phyloP scores from a whole-genome alignment of 2,888 invertebrate genomes.

The Papilio elwesi region DNA sequence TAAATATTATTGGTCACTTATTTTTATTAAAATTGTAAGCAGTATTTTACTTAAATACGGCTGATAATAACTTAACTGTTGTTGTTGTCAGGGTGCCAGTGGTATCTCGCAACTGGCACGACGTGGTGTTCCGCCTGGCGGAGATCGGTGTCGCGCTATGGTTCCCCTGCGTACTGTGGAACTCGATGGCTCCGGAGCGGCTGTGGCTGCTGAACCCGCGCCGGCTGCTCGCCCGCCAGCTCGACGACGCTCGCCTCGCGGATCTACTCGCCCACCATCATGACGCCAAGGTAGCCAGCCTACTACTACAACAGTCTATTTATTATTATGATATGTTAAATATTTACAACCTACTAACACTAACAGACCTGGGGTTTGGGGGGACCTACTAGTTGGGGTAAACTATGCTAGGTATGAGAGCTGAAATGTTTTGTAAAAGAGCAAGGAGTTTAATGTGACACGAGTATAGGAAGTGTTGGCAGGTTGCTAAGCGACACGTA shows the following conservation, averaged over 20 bases:
- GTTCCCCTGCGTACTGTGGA: conserved; percentile 98
- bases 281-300: conserved; percentile 73
- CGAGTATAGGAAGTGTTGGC: neutral
- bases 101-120: conserved; percentile 95
- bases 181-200: conserved; percentile 96
- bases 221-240: conserved; percentile 89
- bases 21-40: too few species aligned
- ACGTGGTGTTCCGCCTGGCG: conserved; percentile 94
- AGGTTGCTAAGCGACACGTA: neutral
- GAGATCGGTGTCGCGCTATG: conserved; percentile 97
- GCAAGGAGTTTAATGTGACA: too few species aligned
- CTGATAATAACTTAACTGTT: neutral
- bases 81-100: conserved; percentile 89
- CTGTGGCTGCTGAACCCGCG: conserved; percentile 97
- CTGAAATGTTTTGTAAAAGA: too few species aligned
- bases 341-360: too few species aligned
- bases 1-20: too few species aligned
- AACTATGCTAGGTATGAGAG: too few species aligned
- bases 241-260: conserved; percentile 83
- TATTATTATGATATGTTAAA: too few species aligned
- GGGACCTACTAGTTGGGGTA: too few species aligned
- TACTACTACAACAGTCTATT: too few species aligned
- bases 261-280: conserved; percentile 64
- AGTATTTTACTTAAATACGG: too few species aligned
- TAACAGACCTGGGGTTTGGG: too few species aligned